A percentile compares a stretch with the other conserved stretches of the same genome.
phyloP scores from a whole-genome alignment of 1,140 invertebrate genomes.

The Drosophila bifasciata region DNA sequence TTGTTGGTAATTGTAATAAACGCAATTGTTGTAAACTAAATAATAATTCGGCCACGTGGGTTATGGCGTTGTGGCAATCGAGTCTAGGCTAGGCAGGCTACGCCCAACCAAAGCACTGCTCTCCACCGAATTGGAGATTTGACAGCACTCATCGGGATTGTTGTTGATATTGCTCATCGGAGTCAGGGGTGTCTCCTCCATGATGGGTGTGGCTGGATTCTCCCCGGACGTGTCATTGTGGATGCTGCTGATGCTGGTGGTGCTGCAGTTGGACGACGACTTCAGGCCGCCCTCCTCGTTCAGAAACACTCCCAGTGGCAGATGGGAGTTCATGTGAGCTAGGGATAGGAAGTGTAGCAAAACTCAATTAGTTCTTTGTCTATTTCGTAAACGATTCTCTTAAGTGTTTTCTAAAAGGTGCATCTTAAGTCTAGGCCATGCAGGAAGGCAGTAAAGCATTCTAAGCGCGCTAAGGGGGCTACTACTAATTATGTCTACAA shows the following conservation, averaged over 20 bases:
- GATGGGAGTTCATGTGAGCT: constrained; percentile 71
- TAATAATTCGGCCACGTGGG: constrained; percentile 55
- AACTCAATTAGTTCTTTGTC: constrained; percentile 11
- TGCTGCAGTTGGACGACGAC: constrained; percentile 9
- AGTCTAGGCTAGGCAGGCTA: constrained; percentile 42
- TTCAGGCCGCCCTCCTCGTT: constrained; percentile 36
- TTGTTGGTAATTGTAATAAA: constrained; percentile 25
- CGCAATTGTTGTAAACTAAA: constrained; percentile 60
- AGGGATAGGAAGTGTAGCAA: constrained; percentile 3
- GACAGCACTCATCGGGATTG: constrained; percentile 40
- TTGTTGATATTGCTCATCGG: constrained; percentile 39
- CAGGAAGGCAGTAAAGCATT: constrained; percentile 14
- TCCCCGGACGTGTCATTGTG: constrained; percentile 10
- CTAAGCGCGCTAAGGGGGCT: neutral
- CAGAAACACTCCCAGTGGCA: constrained; percentile 62
- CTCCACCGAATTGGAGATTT: constrained; percentile 55
- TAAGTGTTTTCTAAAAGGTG: neutral
- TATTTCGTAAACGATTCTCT: neutral
- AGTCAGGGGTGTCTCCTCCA: constrained; percentile 19
- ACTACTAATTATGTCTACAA: constrained; percentile 6
- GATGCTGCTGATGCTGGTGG: neutral
- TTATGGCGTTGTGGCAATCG: constrained; percentile 60
- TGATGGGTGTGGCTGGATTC: constrained; percentile 15
- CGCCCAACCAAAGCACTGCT: constrained; percentile 36
- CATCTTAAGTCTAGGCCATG: constrained; percentile 25